Evolutionary conservation across 2,888 invertebrate genomes (phyloP).

Genomic region (Byasa hedistus): DNA sequence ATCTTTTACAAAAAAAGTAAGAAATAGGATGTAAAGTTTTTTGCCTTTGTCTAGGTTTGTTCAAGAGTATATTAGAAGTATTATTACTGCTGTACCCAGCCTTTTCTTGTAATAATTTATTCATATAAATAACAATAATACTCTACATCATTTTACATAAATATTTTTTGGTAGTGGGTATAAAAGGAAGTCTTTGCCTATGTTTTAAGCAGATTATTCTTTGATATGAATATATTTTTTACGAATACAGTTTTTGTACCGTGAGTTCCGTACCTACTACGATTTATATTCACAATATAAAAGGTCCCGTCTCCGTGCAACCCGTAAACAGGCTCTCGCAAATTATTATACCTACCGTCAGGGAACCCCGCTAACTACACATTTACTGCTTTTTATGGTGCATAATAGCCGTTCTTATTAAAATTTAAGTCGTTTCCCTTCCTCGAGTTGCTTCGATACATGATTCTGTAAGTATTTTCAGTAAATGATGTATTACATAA

Average conservation of each 20-base stretch:
- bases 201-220: background rate
- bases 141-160: background rate
- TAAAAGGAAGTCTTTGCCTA: background rate
- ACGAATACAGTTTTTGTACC: constrained; percentile 6
- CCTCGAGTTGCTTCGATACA: constrained; percentile 56
- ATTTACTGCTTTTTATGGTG: constrained; percentile 73
- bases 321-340: constrained; percentile 38
- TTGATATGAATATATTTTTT: background rate
- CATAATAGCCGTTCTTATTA: constrained; percentile 78
- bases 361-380: constrained; percentile 69
- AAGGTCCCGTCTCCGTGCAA: constrained; percentile 22
- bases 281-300: constrained; percentile 14
- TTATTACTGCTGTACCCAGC: too few relatives aligned
- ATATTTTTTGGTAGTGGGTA: background rate
- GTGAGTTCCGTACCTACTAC: constrained; percentile 7
- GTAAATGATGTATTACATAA: constrained; percentile 43
- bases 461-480: constrained; percentile 49
- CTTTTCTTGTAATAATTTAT: too few relatives aligned
- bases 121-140: background rate
- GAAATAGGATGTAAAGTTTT: too few relatives aligned
- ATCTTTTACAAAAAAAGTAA: too few relatives aligned
- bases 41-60: too few relatives aligned
- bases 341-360: constrained; percentile 42
- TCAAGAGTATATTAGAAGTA: too few relatives aligned
- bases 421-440: constrained; percentile 74